A percentile compares a stretch with the other conserved stretches of the same genome.
These are phyloP conservation scores for Lycia hirtaria DNA, from an alignment of 2,888 invertebrate genomes.

Conservation along the genomic window DNA sequence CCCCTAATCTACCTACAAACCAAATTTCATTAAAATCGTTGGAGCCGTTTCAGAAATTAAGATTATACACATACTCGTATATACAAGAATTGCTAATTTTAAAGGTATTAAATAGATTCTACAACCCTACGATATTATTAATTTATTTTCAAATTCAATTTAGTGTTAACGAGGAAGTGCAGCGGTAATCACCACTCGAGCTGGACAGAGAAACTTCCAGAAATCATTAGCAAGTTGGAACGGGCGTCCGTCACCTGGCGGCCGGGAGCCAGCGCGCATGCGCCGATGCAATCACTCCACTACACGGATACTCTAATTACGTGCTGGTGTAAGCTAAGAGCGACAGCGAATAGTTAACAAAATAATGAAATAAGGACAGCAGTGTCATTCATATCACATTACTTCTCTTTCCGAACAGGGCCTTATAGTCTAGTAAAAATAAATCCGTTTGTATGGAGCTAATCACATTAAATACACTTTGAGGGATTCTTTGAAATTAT, in stretches of 20 bases:
- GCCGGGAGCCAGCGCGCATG: neutral
- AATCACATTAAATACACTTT: too few relatives aligned
- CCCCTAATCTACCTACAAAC: too few relatives aligned
- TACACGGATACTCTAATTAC: constrained; percentile 10
- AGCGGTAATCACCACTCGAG: neutral
- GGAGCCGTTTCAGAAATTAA: too few relatives aligned
- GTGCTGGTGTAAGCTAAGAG: neutral
- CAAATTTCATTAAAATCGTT: too few relatives aligned
- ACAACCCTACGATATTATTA: too few relatives aligned
- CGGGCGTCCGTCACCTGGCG: neutral
- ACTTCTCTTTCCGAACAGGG: neutral
- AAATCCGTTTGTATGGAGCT: too few relatives aligned
- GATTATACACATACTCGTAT: too few relatives aligned
- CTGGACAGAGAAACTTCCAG: constrained; percentile 4
- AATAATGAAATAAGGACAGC: neutral
- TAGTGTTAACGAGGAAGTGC: neutral
- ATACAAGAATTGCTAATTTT: too few relatives aligned
- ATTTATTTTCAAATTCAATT: too few relatives aligned
- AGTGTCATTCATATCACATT: neutral
- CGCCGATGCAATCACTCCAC: constrained; percentile 1
- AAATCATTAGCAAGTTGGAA: constrained; percentile 3
- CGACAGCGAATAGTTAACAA: neutral
- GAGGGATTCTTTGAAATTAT: too few relatives aligned
- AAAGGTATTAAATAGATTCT: too few relatives aligned
- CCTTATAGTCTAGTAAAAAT: too few relatives aligned